Evolutionary conservation across 2,888 invertebrate genomes (phyloP).

Genomic region (Hemaris fuciformis): DNA sequence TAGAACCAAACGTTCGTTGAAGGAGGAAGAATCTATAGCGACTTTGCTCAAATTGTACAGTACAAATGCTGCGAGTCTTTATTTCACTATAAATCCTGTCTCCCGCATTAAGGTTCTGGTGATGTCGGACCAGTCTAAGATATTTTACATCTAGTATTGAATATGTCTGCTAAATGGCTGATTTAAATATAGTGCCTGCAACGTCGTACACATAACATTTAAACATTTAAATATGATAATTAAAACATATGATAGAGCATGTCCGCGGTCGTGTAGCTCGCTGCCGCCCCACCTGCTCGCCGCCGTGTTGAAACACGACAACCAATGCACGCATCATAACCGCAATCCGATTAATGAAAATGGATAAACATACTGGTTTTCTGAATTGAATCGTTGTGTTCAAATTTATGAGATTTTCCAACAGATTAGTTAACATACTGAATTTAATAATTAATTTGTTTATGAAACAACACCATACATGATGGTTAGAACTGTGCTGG

Average conservation of each 20-base stretch:
- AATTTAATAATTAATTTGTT: too few species aligned
- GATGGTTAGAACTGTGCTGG: too few species aligned
- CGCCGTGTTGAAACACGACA: too few species aligned
- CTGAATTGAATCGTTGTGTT: too few species aligned
- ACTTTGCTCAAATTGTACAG: too few species aligned
- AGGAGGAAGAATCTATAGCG: not conserved
- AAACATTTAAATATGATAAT: not conserved
- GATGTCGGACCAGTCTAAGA: not conserved
- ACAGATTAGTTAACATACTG: too few species aligned
- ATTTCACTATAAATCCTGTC: not conserved
- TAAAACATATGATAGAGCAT: not conserved
- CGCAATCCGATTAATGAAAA: too few species aligned
- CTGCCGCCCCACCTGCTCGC: not conserved
- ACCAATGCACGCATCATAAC: too few species aligned
- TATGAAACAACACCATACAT: too few species aligned
- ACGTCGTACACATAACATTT: conserved; percentile 16
- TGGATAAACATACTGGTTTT: too few species aligned
- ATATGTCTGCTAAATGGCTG: not conserved
- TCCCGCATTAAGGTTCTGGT: not conserved
- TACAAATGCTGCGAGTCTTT: too few species aligned
- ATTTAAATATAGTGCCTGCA: not conserved
- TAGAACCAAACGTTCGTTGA: not conserved
- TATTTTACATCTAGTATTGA: not conserved
- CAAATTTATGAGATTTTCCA: too few species aligned
- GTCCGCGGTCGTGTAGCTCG: not conserved